Evolutionary conservation across 2,797 vertebrate species (phyloP).

Genomic region (Sebastolobus altivelis): DNA sequence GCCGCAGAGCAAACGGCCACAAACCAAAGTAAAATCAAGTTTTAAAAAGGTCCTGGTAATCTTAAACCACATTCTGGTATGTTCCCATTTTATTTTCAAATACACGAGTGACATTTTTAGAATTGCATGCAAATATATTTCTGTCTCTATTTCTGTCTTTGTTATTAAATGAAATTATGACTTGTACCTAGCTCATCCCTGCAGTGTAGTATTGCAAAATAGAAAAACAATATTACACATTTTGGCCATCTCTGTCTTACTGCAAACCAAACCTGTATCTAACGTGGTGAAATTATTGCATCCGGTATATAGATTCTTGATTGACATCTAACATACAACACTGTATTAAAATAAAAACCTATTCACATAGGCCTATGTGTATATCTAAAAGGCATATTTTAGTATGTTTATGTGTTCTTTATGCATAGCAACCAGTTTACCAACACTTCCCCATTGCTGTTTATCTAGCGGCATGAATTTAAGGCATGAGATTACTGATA

Average conservation of each 20-base stretch:
- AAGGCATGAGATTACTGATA: slow-evolving; percentile 24
- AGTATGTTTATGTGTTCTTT: not conserved
- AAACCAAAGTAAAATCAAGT: slow-evolving; percentile 27
- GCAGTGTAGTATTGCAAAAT: slow-evolving; percentile 32
- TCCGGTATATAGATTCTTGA: not conserved
- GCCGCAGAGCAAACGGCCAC: slow-evolving; percentile 4
- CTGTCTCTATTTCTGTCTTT: not conserved
- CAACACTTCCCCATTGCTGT: not conserved
- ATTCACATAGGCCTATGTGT: not conserved
- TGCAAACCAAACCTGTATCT: slow-evolving; percentile 23
- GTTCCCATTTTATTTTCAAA: not conserved
- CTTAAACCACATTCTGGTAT: not conserved
- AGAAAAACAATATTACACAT: not conserved
- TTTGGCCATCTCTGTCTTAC: not conserved
- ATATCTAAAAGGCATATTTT: slow-evolving; percentile 8
- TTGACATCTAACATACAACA: not conserved
- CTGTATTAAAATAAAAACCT: not conserved
- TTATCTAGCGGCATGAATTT: slow-evolving; percentile 1
- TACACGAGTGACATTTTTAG: not conserved
- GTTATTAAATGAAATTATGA: not conserved
- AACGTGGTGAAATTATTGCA: slow-evolving; percentile 24
- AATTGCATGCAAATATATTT: slow-evolving; percentile 28
- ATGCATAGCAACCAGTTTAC: slow-evolving; percentile 28
- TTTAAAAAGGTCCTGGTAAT: slow-evolving; percentile 11
- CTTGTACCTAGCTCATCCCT: slow-evolving; percentile 45